Base-by-base conservation (phyloP, 2,797 vertebrate species). In the Syngnathus acus region DNA sequence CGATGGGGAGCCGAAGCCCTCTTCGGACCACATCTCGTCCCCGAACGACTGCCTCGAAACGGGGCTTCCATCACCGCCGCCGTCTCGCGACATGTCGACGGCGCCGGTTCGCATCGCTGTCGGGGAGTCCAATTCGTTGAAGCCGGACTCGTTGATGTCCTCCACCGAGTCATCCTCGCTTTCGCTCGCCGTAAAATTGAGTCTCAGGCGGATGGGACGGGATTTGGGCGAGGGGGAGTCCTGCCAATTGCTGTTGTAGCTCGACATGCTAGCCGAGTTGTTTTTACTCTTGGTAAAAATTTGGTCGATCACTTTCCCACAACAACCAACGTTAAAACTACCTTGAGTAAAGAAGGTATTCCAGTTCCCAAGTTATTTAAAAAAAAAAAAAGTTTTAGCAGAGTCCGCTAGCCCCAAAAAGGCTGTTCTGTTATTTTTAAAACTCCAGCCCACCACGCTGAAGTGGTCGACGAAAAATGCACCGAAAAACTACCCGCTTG, bases 41-140 rank as follows among this genome's bases (percentile, higher is more conserved):
- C 76, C 80, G 37, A 78, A 72, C 68, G 87, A 76, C 69, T 77
- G 87, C 77, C 88, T 79, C 66, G 8, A 5, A 6, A 82, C 42
- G 0, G 85, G 86, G 73, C 87, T 90, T 14, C 55, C 32, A 58
- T 37, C 6, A 8, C 26, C 55, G 23, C 77, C 71, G 60, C 83
- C 82, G 19, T 86, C 86, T 59, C 73, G 69, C 1, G 70, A 78
- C 14, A 85, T 82, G 2, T 75, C 75, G 1, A 45, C 65, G 53
- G 84, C 2, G 38, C 72, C 82, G 65, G 89, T 72, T 67, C 90
- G 77, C 64, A 71, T 66, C 0, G 88, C 90, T 63, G 93, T 80
- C 26, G 95, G 95, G n/a, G 95, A 96, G 66, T 98, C 94, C 9
- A 94, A 84, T 87, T 98, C 95, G 62, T 94, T 95, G 76, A 98